Base-by-base conservation (phyloP, 2,888 invertebrate genomes). In the Electrophaes corylata region DNA sequence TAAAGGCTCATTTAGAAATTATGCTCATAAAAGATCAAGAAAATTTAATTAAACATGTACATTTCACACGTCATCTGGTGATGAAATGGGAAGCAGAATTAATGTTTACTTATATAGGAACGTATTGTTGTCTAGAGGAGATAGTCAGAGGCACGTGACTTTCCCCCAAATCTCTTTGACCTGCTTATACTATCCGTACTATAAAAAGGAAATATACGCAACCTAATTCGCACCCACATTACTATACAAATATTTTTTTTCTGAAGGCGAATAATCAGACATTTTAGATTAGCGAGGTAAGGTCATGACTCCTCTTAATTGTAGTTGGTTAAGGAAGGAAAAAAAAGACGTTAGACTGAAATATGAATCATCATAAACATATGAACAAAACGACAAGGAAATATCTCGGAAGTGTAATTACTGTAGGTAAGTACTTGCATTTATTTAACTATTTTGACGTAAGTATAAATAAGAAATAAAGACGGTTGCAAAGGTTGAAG, bases 371-470 rank as follows among this genome's bases (percentile, higher is more conserved):
- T 65, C 55, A 52, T 37, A 54, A 64, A 49, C 44, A 39, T 56
- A 56, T 39, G 46, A 65, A 54, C 41, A 41, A 50, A 54, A 61
- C 61, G 67, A 74, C 65, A 61, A 75, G 73, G 79, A 73, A 77
- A 72, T 68, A 58, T 73, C 69, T 78, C 79, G 78, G 79, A 79
- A 79, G 75, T 74, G 66, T 64, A 54, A 40, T 54, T 68, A 67
- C 69, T 10, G 16, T 16, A 16, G 8, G 69, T 70, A 69, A 54
- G 46, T 55, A 56, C 54, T 53, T 46, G 39, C 46, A 41, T 51
- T 45, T 46, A 41, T 52, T 58, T 57, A 50, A 55, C 54, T 54
- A 57, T 43, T 44, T 46, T 12, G 2, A 39, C 10, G 20, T 29
- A 20, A 31, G 31, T 47, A 46, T 46, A 62, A 12, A n/a, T 43